Conservation (phyloP, 2,113 vertebrate genomes). For the Pomatorhinus ruficollis region DNA sequence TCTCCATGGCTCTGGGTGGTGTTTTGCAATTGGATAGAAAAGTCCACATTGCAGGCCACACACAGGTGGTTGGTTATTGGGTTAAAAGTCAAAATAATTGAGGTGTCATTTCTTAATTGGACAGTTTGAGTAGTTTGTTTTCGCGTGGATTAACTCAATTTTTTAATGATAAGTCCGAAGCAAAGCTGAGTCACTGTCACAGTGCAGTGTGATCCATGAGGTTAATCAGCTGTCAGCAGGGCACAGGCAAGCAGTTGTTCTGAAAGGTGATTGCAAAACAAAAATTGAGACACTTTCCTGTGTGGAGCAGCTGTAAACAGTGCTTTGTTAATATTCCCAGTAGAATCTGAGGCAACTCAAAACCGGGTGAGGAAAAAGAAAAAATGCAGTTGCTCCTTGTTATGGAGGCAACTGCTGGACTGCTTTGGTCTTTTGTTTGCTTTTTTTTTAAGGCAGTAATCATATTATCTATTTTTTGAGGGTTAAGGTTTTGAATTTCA, state of each 20-base stretch:
- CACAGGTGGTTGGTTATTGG: no score
- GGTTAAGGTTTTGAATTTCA: background rate
- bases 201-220: constrained; percentile 67
- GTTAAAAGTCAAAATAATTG: no score
- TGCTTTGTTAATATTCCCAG: background rate
- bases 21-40: no score
- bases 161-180: background rate
- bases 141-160: background rate
- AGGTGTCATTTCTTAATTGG: no score
- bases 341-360: background rate
- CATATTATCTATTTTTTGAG: background rate
- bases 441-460: background rate
- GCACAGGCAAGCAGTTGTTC: background rate
- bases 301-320: constrained; percentile 40
- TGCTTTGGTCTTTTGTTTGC: background rate
- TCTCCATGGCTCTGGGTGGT: no score
- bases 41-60: no score
- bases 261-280: constrained; percentile 56
- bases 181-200: constrained; percentile 17
- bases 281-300: background rate
- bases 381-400: background rate
- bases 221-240: constrained; percentile 57
- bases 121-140: background rate
- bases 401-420: background rate
- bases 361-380: background rate